Evolutionary conservation across 2,113 vertebrate genomes (phyloP).

Genomic region (Narcine bancroftii): DNA sequence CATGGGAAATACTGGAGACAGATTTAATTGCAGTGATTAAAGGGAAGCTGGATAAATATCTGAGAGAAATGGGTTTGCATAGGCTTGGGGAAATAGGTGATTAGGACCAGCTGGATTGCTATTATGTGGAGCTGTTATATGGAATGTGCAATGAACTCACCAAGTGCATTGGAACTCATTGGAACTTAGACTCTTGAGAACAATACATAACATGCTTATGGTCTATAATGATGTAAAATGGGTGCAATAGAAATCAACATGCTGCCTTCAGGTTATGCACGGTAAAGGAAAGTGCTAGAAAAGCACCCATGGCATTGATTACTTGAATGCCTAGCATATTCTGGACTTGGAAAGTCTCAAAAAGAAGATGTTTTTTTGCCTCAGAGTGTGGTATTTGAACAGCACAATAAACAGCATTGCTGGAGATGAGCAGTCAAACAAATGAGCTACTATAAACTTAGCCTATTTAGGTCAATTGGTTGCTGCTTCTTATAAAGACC

Average conservation of each 20-base stretch:
- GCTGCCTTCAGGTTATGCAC: not conserved
- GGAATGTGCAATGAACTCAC: not conserved
- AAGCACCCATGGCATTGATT: not conserved
- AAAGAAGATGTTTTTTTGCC: not conserved
- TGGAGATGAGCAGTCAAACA: not conserved
- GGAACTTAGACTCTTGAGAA: not conserved
- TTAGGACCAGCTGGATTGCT: too few relatives aligned
- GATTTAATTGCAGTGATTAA: too few relatives aligned
- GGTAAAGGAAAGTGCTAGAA: not conserved
- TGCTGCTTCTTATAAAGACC: not conserved
- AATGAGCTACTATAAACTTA: not conserved
- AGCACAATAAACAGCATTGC: not conserved
- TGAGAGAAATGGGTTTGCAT: too few relatives aligned
- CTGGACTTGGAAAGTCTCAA: not conserved
- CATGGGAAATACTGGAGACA: too few relatives aligned
- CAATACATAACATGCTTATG: not conserved
- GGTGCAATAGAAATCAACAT: not conserved
- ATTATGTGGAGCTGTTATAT: too few relatives aligned
- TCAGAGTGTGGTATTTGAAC: not conserved
- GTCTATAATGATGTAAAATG: not conserved
- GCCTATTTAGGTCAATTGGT: not conserved
- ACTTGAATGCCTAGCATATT: not conserved
- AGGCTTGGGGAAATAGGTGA: too few relatives aligned
- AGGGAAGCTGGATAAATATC: too few relatives aligned
- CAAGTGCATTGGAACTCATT: not conserved